Percentiles rank a stretch among this genome's conserved stretches.
Evolutionary conservation across 1,140 invertebrate species (phyloP).

Genomic region (Maconellicoccus hirsutus): DNA sequence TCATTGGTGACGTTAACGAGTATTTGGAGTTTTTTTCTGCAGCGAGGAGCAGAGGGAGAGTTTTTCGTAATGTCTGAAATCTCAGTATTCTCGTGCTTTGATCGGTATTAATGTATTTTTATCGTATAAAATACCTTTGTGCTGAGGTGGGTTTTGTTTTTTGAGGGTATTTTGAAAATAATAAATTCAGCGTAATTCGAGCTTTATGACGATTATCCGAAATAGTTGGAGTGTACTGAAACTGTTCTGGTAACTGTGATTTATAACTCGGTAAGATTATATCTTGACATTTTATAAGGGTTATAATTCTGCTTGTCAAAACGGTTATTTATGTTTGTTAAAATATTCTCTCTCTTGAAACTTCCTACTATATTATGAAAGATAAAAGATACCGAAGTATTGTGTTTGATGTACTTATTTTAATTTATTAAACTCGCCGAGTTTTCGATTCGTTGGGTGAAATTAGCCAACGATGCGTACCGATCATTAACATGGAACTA

Average conservation of each 20-base stretch:
- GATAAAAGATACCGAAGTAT: neutral
- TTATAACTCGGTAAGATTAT: conserved; percentile 21
- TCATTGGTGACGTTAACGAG: too few relatives aligned
- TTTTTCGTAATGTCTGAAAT: too few relatives aligned
- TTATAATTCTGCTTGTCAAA: conserved; percentile 19
- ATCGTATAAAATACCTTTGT: too few relatives aligned
- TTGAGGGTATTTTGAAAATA: conserved; percentile 11
- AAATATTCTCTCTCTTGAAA: conserved; percentile 17
- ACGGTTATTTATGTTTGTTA: conserved; percentile 19
- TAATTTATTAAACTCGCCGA: neutral
- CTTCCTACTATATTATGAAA: neutral
- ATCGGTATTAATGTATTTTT: too few relatives aligned
- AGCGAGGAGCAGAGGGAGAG: too few relatives aligned
- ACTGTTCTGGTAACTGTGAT: conserved; percentile 18
- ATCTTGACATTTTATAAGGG: conserved; percentile 21
- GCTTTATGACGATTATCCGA: conserved; percentile 12
- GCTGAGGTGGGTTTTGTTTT: too few relatives aligned
- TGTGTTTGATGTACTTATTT: neutral
- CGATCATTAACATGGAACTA: too few relatives aligned
- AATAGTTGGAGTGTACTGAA: conserved; percentile 9
- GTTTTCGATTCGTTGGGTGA: too few relatives aligned
- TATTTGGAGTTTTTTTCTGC: too few relatives aligned
- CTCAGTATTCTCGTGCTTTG: too few relatives aligned
- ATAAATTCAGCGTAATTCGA: conserved; percentile 13
- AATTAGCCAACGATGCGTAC: too few relatives aligned